Evolutionary conservation across 2,888 invertebrate genomes (phyloP), one percentile per base, ranked within the genome.

Genomic region (Papilio protenor): DNA sequence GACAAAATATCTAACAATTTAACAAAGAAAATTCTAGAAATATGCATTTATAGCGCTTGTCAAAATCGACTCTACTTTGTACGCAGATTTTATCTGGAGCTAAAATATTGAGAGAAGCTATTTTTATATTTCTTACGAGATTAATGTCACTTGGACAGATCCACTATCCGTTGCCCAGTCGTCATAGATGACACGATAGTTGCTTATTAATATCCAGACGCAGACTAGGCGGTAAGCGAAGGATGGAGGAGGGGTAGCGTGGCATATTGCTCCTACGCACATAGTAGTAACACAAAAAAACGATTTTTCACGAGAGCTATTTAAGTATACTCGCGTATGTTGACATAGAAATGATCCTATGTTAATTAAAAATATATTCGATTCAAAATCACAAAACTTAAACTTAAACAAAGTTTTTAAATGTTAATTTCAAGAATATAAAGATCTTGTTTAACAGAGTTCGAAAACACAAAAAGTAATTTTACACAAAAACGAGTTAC

Each of bases 121-220:
- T 33, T 66, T 3, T 64, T 33, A 64, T 2, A 33, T 1, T 66
- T 66, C n/a, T 40, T 40, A 18, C 11, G 40, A 66, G 66, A 66
- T 66, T 40, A 27, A 66, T 66, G 40, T 33, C 66, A 66, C 10
- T 66, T 66, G 40, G 33, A 64, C 64, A 27, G 18, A 61, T 61
- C 16, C 18, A 33, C 8, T 33, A 2, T 40, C 18, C 64, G 27
- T 69, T 57, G 70, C 59, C 33, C 49, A 47, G 77, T 33, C 69
- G 71, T 74, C 74, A 52, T 59, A 73, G 70, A 77, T 70, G 73
- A 74, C 59, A 74, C 40, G 69, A 40, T 59, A 76, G 27, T 27
- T 40, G 47, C 45, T 47, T 77, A 74, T 69, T 61, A 70, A 57
- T 77, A 74, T 73, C 47, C 47, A 69, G 57, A 73, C 66, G 33